Evolutionary conservation across 2,113 vertebrate species (phyloP), one percentile per base, ranked within the genome.

Genomic region (Myotis davidii): DNA sequence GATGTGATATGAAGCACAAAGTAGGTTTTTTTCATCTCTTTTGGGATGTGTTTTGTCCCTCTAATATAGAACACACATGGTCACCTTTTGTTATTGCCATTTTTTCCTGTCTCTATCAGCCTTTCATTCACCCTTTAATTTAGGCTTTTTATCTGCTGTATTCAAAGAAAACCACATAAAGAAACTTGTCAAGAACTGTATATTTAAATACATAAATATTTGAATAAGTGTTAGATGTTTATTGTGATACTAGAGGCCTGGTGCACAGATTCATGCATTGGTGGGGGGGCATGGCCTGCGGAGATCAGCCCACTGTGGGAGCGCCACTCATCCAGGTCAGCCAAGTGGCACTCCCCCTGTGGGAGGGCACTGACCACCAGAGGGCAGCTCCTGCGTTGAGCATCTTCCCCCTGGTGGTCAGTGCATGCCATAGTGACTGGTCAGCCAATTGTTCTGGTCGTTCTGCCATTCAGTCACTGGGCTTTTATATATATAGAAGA

Each of bases 41-140:
- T 85, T 85, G 32, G 11, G 17, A 48, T 86, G 18, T 84, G 6
- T 73, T 16, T 85, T 91, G 42, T 95, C 84, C 42, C 17, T 86
- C 32, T 95, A 85, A 84, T 25, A 67, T n/a, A 67, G 50, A 90
- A 94, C 92, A 69, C 73, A 77, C 95, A 92, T 72, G 34, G 37
- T 79, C n/a, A 92, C n/a, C 21, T 92, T 42, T 72, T 45, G 18
- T 27, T 82, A 29, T 25, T 50, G 23, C 23, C n/a, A 70, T 73
- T 85, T 85, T 86, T 83, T 77, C 48, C 29, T 92, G 0, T 85
- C 27, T 94, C 54, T 78, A 65, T n/a, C 27, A 54, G 45, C 13
- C 25, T 96, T 78, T 39, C 21, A 87, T 65, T 92, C 14, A 72
- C 16, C 20, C 89, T 95, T 34, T 92, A 83, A 6, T 81, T 78